phyloP scores from a whole-genome alignment of 2,797 vertebrate genomes.

The Falco columbarius region DNA sequence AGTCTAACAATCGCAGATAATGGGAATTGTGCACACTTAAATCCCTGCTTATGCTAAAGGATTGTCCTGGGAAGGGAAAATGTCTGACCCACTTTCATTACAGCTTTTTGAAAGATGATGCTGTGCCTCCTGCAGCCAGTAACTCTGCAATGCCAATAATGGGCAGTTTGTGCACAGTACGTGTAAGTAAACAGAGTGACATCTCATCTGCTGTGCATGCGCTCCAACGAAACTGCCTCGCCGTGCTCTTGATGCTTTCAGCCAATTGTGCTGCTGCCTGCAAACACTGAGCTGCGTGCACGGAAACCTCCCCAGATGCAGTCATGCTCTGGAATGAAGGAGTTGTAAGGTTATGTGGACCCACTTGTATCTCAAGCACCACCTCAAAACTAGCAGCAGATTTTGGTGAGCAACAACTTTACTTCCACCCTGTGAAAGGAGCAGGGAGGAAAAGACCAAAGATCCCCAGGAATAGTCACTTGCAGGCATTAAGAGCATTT shows the following conservation, averaged over 20 bases:
- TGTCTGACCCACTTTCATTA: constrained; percentile 58
- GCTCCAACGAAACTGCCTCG: not conserved
- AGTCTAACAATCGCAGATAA: constrained; percentile 48
- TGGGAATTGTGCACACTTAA: constrained; percentile 32
- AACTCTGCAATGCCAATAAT: constrained; percentile 45
- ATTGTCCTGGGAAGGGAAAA: constrained; percentile 62
- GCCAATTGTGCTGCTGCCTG: not conserved
- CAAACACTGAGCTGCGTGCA: rapidly evolving
- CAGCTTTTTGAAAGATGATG: not conserved
- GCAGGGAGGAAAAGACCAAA: not conserved
- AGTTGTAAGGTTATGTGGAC: not conserved
- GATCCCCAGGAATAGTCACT: not conserved
- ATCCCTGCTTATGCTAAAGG: constrained; percentile 63
- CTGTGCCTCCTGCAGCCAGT: constrained; percentile 51
- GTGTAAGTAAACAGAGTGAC: constrained; percentile 62
- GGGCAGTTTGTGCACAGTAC: constrained; percentile 59
- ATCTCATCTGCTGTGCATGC: constrained; percentile 37
- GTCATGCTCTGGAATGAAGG: not conserved
- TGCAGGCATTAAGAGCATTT: not conserved
- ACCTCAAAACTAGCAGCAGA: not conserved
- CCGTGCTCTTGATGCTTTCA: rapidly evolving
- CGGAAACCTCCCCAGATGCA: not conserved
- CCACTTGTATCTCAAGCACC: not conserved
- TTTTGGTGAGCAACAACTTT: not conserved
- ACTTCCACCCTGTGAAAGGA: not conserved